Percentiles rank a stretch among this genome's conserved stretches.
These are phyloP conservation scores for Lonchura striata DNA, from an alignment of 2,113 vertebrate genomes.

Conservation along the genomic window DNA sequence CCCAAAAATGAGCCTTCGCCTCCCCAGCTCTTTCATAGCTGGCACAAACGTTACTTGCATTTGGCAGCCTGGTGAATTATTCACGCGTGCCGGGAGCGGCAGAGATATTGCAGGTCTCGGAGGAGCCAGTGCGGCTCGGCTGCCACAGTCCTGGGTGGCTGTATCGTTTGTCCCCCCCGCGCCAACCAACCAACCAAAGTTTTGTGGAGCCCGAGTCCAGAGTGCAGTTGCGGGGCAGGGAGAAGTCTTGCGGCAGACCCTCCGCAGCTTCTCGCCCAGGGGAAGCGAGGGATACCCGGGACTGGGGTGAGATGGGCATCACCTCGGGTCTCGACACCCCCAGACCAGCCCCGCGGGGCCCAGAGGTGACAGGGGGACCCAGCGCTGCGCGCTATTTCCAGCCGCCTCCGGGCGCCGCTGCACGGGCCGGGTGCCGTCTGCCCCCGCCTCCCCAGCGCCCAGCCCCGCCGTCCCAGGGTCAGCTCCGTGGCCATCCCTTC, in stretches of 20 bases:
- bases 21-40: conserved; percentile 55
- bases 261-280: neutral
- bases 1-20: conserved; percentile 62
- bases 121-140: neutral
- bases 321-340: neutral
- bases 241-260: too few relatives aligned
- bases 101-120: conserved; percentile 62
- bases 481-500: neutral
- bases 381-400: neutral
- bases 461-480: neutral
- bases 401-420: neutral
- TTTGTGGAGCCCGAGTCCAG: neutral
- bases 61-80: conserved; percentile 75
- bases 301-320: neutral
- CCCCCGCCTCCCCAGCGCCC: neutral
- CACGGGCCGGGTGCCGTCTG: neutral
- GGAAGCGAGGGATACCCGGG: rapidly evolving
- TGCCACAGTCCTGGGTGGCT: neutral
- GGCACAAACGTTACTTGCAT: conserved; percentile 61
- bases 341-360: neutral
- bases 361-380: neutral
- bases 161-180: neutral
- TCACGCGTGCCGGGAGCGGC: conserved; percentile 48
- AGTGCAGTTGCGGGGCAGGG: rapidly evolving
- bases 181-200: neutral